These are phyloP conservation scores for Silurus lanzhouensis DNA, from an alignment of 2,797 vertebrate genomes.

Conservation along the genomic window DNA sequence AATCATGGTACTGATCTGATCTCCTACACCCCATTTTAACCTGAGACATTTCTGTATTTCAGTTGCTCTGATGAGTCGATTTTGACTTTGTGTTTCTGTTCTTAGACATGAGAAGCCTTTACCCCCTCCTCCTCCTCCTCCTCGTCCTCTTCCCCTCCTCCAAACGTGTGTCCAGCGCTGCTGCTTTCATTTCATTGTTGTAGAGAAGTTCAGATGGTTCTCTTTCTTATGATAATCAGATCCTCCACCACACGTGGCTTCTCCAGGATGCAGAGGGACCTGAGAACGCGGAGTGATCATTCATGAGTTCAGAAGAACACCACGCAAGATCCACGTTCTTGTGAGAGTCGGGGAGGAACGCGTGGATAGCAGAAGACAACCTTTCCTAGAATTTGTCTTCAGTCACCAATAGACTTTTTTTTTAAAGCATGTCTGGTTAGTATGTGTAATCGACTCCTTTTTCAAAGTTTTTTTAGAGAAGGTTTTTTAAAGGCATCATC, in stretches of 20 bases:
- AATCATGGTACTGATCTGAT: background rate
- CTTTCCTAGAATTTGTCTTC: background rate
- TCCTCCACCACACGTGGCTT: constrained; percentile 60
- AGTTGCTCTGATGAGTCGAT: background rate
- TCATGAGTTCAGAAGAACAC: constrained; percentile 27
- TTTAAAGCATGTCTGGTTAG: background rate
- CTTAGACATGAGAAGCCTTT: background rate
- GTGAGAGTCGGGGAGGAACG: background rate
- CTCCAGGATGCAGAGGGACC: constrained; percentile 61
- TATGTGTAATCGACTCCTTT: background rate
- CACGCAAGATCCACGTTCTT: background rate
- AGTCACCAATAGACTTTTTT: background rate
- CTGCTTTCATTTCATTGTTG: constrained; percentile 74
- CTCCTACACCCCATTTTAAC: too few species aligned
- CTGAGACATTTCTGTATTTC: background rate
- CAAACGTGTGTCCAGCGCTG: constrained; percentile 58
- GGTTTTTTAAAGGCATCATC: background rate
- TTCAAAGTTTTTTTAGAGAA: background rate
- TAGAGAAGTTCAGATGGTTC: constrained; percentile 69
- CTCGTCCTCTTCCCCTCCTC: constrained; percentile 7
- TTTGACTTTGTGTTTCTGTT: background rate
- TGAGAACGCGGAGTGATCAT: constrained; percentile 61
- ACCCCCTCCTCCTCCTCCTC: background rate
- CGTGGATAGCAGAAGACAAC: background rate
- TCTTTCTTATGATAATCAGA: constrained; percentile 72